These are phyloP conservation scores for Styela clava DNA, from an alignment of 23 tunicate species.

Conservation along the genomic window DNA sequence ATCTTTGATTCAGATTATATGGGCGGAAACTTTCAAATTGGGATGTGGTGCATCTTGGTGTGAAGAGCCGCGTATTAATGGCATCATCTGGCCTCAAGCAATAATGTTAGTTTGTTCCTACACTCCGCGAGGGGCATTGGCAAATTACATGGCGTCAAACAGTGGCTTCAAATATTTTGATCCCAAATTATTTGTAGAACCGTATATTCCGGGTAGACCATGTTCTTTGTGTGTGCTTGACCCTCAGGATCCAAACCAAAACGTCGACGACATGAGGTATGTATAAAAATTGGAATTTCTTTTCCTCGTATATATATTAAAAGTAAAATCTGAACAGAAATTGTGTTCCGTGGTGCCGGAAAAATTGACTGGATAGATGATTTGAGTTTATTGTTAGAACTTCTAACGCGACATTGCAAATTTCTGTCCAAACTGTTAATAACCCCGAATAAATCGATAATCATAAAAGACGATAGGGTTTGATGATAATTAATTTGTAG, in stretches of 20 bases:
- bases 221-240: slow-evolving; percentile 23
- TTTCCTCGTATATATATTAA: background rate
- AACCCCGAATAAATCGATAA: no score
- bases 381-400: background rate
- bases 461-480: no score
- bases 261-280: slow-evolving; percentile 8
- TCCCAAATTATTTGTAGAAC: slow-evolving; percentile 7
- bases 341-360: background rate
- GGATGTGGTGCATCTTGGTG: slow-evolving; percentile 76
- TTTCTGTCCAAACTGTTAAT: background rate
- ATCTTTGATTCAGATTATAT: slow-evolving; percentile 70
- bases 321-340: background rate
- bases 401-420: background rate
- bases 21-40: slow-evolving; percentile 82
- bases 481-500: no score
- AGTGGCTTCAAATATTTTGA: background rate
- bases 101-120: slow-evolving; percentile 65
- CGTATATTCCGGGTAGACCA: slow-evolving; percentile 7
- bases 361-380: background rate
- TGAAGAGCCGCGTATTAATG: slow-evolving; percentile 36
- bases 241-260: background rate
- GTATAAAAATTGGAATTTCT: background rate
- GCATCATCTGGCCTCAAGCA: slow-evolving; percentile 52
- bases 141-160: slow-evolving; percentile 31
- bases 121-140: slow-evolving; percentile 65